Percentiles rank a stretch among this genome's conserved stretches.
Evolutionary conservation across 2,113 vertebrate genomes (phyloP).

Genomic region (Verasper variegatus): DNA sequence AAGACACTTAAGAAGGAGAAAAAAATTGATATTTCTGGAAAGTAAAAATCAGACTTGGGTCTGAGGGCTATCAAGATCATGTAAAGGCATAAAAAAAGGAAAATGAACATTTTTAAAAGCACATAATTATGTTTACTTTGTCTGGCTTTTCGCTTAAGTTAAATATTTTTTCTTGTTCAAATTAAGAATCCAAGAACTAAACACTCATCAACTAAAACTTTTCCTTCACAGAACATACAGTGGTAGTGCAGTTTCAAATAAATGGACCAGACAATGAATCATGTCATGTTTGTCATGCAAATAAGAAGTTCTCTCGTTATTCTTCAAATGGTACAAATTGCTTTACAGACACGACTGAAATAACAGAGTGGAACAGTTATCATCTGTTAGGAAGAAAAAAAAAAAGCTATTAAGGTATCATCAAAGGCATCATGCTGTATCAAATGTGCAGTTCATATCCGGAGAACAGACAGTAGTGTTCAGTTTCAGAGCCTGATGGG

Average conservation of each 20-base stretch:
- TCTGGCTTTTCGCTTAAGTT: too few relatives aligned
- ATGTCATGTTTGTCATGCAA: too few relatives aligned
- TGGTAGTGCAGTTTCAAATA: too few relatives aligned
- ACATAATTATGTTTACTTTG: too few relatives aligned
- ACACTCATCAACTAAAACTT: not conserved
- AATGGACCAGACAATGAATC: not conserved
- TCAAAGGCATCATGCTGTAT: constrained; percentile 22
- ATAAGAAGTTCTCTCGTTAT: not conserved
- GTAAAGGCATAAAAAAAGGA: too few relatives aligned
- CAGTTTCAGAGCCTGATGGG: constrained; percentile 4
- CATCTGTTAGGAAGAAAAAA: not conserved
- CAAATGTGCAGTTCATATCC: constrained; percentile 3
- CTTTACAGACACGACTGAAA: too few relatives aligned
- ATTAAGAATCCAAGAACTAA: not conserved
- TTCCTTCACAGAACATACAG: not conserved
- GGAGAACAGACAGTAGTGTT: constrained; percentile 45
- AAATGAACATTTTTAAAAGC: too few relatives aligned
- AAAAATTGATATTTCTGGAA: too few relatives aligned
- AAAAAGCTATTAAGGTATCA: constrained; percentile 13
- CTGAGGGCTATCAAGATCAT: too few relatives aligned
- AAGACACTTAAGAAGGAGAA: too few relatives aligned
- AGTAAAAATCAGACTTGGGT: too few relatives aligned
- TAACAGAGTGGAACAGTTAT: constrained; percentile 1
- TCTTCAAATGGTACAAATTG: not conserved
- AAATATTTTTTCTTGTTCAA: not conserved